phyloP scores from a whole-genome alignment of 2,888 invertebrate genomes.

The Sericinus montela region DNA sequence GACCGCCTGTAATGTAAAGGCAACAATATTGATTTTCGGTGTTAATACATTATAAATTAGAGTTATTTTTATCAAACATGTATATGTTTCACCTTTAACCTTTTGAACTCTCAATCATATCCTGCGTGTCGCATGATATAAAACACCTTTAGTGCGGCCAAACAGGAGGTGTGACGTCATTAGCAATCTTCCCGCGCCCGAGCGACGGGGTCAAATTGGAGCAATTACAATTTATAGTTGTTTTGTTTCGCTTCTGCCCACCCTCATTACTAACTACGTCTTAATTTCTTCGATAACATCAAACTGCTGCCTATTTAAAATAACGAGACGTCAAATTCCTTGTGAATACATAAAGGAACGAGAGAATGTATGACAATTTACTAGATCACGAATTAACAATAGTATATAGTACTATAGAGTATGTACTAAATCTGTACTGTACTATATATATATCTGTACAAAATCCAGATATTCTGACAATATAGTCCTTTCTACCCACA shows the following conservation, averaged over 20 bases:
- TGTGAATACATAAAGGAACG: neutral
- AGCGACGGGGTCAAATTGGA: constrained; percentile 57
- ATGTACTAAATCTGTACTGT: too few relatives aligned
- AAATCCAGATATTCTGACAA: too few relatives aligned
- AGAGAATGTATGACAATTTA: neutral
- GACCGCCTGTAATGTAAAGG: too few relatives aligned
- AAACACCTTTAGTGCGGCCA: constrained; percentile 29
- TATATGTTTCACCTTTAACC: too few relatives aligned
- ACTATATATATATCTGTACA: too few relatives aligned
- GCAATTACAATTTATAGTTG: constrained; percentile 60
- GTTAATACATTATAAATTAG: too few relatives aligned
- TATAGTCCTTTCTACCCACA: too few relatives aligned
- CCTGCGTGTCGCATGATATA: constrained; percentile 24
- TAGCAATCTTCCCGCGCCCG: constrained; percentile 50
- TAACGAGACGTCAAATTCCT: constrained; percentile 12
- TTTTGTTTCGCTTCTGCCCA: constrained; percentile 45
- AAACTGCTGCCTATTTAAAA: constrained; percentile 26
- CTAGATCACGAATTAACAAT: neutral
- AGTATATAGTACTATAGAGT: too few relatives aligned
- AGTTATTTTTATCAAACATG: too few relatives aligned
- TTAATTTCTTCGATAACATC: constrained; percentile 30
- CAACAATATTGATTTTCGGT: too few relatives aligned
- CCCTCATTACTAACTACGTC: constrained; percentile 29
- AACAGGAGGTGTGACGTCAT: constrained; percentile 57
- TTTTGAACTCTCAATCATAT: neutral